Evolutionary conservation across 2,888 invertebrate species (phyloP).

Genomic region (Pristionchus exspectatus): DNA sequence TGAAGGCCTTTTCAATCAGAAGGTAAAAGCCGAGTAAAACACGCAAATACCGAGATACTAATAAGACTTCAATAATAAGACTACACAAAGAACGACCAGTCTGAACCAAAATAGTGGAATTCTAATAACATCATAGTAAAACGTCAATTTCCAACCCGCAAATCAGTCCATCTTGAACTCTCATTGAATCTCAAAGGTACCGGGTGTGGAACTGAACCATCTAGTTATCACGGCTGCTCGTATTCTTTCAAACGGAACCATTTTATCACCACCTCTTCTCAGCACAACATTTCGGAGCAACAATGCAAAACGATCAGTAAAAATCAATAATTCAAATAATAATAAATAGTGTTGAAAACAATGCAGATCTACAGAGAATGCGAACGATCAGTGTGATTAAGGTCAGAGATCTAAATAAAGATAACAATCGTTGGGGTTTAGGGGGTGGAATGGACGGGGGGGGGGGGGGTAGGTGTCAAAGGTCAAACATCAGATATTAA

Average conservation of each 20-base stretch:
- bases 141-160: no score
- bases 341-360: background rate
- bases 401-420: background rate
- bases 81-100: background rate
- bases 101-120: background rate
- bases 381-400: background rate
- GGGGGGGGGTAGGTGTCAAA: background rate
- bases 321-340: background rate
- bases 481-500: background rate
- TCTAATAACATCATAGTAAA: background rate
- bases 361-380: conserved; percentile 38
- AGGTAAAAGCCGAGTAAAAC: background rate
- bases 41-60: background rate
- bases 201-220: background rate
- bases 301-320: conserved; percentile 1
- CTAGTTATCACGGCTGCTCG: background rate
- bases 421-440: background rate
- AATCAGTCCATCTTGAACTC: background rate
- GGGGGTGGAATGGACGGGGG: background rate
- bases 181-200: background rate
- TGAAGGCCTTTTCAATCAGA: no score
- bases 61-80: no score
- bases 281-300: conserved; percentile 28
- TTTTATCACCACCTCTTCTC: background rate
- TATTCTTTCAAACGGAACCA: background rate